Evolutionary conservation across 53 echinoderm and acorn worm genomes (phyloP), one percentile per base, ranked within the genome.

Genomic region (Paelopatides confundens): DNA sequence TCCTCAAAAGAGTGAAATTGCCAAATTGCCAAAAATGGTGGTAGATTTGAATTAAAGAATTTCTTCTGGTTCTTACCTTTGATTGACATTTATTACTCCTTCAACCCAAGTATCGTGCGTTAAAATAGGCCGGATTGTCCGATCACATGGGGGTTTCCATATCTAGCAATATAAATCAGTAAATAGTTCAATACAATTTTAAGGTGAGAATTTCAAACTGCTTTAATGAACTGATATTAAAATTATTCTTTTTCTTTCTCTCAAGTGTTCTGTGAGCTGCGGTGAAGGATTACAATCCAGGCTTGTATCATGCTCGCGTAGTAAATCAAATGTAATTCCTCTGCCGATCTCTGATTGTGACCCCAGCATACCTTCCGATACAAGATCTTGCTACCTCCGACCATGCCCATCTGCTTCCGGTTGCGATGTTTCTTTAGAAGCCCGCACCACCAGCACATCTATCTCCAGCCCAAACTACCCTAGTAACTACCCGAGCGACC

Each of bases 261-360:
- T 66, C 2, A 86, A 97, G 97, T 97, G 97, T 67, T 93, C 97
- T 4, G 90, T 86, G 38, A 90, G 78, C 4, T 97, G 97, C 46
- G 97, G 92, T 0, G 2, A 40, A 23, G 97, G 97, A 48, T 77
- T 30, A n/a, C 89, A 96, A 63, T 76, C 52, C 31, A 91, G 97
- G 23, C 33, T 65, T 0, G 86, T 97, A 24, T 34, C 37, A 17
- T 97, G 97, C 85, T 87, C 82, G 35, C 66, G 68, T 13, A 71
- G 32, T 76, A 97, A 97, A 47, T 86, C 69, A 11, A 69, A 88
- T 11, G 46, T 69, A 6, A 63, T 81, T 10, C 35, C 70, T 31
- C 34, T 94, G 13, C 39, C 71, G 0, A 87, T 87, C 1, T 12
- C 30, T 0, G 95, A 95, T 38, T 97, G 97, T 69, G 76, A 53